Evolutionary conservation across 1,140 invertebrate genomes (phyloP).

Genomic region (Telenomus remus): DNA sequence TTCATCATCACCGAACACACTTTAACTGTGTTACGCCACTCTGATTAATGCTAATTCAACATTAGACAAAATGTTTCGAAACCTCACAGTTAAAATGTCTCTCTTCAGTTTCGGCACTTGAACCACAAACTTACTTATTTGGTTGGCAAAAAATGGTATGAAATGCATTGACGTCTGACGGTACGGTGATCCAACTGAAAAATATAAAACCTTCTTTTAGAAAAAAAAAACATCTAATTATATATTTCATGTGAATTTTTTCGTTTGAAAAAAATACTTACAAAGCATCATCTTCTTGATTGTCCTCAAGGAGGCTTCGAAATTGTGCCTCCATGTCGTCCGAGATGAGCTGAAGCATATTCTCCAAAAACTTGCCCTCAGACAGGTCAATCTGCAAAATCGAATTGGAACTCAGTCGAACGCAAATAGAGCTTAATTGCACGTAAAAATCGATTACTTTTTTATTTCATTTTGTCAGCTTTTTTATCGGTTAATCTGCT

Average conservation of each 20-base stretch:
- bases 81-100: slow-evolving; percentile 1
- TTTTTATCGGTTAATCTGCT: too few species aligned
- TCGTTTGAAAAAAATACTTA: slow-evolving; percentile 30
- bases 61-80: slow-evolving; percentile 14
- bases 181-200: slow-evolving; percentile 81
- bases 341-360: slow-evolving; percentile 40
- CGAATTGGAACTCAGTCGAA: slow-evolving; percentile 16
- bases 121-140: slow-evolving; percentile 81
- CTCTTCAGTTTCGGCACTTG: neutral
- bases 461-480: too few species aligned
- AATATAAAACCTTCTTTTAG: neutral
- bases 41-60: slow-evolving; percentile 5
- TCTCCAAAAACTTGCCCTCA: slow-evolving; percentile 34
- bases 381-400: slow-evolving; percentile 39
- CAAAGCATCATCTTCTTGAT: slow-evolving; percentile 48
- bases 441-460: neutral
- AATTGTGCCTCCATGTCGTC: slow-evolving; percentile 30
- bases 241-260: too few species aligned
- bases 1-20: slow-evolving; percentile 15
- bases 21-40: slow-evolving; percentile 4
- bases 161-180: slow-evolving; percentile 85
- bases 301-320: slow-evolving; percentile 26
- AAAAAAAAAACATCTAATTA: too few species aligned
- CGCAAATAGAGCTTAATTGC: neutral
- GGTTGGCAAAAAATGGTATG: slow-evolving; percentile 84